Evolutionary conservation across 2,888 invertebrate genomes (phyloP).

Genomic region (Zaprionus lineosus): DNA sequence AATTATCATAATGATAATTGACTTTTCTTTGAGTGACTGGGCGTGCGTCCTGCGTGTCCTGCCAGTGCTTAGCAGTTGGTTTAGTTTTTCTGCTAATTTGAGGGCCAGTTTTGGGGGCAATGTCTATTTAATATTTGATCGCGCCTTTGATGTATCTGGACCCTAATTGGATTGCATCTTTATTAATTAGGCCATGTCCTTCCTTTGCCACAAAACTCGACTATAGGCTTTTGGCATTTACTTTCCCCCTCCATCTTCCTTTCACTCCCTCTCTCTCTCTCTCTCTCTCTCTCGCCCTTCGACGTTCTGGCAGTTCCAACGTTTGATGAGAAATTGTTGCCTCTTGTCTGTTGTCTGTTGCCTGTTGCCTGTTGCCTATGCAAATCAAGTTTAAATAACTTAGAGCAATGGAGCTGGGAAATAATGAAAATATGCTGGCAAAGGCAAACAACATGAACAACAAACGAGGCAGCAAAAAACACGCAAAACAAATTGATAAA

Average conservation of each 20-base stretch:
- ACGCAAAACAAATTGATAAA: conserved; percentile 72
- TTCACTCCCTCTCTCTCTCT: conserved; percentile 5
- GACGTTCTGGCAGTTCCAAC: neutral
- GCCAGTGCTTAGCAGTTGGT: conserved; percentile 40
- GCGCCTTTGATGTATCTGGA: conserved; percentile 60
- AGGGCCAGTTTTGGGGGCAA: conserved; percentile 28
- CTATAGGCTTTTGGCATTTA: conserved; percentile 2
- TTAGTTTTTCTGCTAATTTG: conserved; percentile 41
- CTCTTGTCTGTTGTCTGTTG: neutral
- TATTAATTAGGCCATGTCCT: conserved; percentile 64
- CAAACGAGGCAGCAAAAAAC: conserved; percentile 42
- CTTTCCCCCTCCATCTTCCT: neutral
- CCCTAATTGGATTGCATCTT: conserved; percentile 70
- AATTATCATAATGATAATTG: conserved; percentile 72
- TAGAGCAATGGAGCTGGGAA: conserved; percentile 46
- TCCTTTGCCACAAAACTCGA: conserved; percentile 26
- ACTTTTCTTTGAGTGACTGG: conserved; percentile 22
- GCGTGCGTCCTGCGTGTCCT: neutral
- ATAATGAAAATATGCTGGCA: conserved; percentile 71
- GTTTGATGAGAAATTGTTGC: neutral
- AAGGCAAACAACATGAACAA: conserved; percentile 55
- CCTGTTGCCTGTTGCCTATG: conserved; percentile 38
- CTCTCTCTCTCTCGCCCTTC: neutral
- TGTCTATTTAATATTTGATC: conserved; percentile 69
- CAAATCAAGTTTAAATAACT: conserved; percentile 63